phyloP scores from a whole-genome alignment of 2,113 vertebrate genomes.

The Bufo bufo region DNA sequence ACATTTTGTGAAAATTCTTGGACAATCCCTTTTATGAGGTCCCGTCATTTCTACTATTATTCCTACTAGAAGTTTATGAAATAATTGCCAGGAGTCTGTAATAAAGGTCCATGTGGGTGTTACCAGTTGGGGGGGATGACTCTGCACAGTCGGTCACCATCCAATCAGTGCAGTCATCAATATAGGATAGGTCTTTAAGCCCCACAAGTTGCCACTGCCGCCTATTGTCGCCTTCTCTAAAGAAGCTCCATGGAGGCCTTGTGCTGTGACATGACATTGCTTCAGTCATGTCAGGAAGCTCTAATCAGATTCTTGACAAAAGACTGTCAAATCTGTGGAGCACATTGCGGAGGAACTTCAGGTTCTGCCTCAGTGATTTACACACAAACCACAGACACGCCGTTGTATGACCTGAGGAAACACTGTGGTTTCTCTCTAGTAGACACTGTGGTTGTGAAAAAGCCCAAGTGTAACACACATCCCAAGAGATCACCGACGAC shows the following conservation, averaged over 20 bases:
- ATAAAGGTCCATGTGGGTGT: too few relatives aligned
- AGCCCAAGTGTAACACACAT: constrained; percentile 44
- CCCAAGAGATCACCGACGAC: background rate
- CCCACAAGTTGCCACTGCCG: too few relatives aligned
- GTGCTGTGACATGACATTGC: background rate
- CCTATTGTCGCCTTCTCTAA: background rate
- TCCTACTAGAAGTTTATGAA: too few relatives aligned
- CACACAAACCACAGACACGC: constrained; percentile 56
- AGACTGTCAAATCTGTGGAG: constrained; percentile 31
- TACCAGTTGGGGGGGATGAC: too few relatives aligned
- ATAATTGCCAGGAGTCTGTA: too few relatives aligned
- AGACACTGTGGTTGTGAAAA: constrained; percentile 54
- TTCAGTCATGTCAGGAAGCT: background rate
- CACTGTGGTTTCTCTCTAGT: constrained; percentile 56
- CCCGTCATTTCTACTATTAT: too few relatives aligned
- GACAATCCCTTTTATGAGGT: too few relatives aligned
- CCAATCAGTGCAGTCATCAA: too few relatives aligned
- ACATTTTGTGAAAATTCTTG: too few relatives aligned
- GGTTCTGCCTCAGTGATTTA: constrained; percentile 56
- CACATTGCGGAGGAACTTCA: constrained; percentile 31
- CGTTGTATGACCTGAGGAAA: constrained; percentile 55
- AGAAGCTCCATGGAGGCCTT: background rate
- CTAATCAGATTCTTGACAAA: constrained; percentile 6
- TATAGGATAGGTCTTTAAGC: too few relatives aligned
- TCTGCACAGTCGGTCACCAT: too few relatives aligned